Evolutionary conservation across 2,888 invertebrate species (phyloP).

Genomic region (Scaptomyza caliginosa): DNA sequence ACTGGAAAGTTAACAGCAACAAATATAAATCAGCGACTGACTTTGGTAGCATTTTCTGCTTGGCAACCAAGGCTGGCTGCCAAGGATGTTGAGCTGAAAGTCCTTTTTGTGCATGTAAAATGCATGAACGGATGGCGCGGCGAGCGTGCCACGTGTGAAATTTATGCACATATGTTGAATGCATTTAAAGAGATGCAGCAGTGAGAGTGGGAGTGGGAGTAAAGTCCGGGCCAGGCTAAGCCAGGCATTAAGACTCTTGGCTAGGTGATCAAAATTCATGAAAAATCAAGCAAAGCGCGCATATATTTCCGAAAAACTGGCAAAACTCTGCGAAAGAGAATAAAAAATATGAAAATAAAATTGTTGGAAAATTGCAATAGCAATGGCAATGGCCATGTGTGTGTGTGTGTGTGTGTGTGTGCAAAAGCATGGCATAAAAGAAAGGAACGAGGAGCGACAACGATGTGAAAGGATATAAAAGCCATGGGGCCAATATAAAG

Average conservation of each 20-base stretch:
- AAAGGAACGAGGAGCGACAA: neutral
- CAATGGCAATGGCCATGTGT: constrained; percentile 23
- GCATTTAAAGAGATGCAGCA: constrained; percentile 52
- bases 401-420: neutral
- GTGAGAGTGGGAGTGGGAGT: neutral
- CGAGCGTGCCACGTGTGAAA: constrained; percentile 71
- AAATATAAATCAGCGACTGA: constrained; percentile 24
- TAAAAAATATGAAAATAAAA: constrained; percentile 62
- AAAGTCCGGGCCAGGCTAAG: constrained; percentile 13
- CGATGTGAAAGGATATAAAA: constrained; percentile 10
- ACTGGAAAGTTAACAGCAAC: neutral
- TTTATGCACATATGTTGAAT: constrained; percentile 78
- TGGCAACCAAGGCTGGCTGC: neutral
- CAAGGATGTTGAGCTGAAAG: constrained; percentile 44
- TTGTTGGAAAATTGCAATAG: constrained; percentile 63
- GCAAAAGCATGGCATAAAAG: neutral
- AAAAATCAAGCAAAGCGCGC: constrained; percentile 54
- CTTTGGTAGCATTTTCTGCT: constrained; percentile 21
- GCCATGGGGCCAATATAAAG: constrained; percentile 16
- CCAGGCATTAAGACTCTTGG: constrained; percentile 48
- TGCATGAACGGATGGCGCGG: constrained; percentile 55
- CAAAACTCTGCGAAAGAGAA: constrained; percentile 27
- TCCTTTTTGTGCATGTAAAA: constrained; percentile 72
- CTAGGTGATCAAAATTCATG: constrained; percentile 62
- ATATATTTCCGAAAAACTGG: constrained; percentile 34